Evolutionary conservation across 2,888 invertebrate genomes (phyloP).

Genomic region (Drosophila infuscata): DNA sequence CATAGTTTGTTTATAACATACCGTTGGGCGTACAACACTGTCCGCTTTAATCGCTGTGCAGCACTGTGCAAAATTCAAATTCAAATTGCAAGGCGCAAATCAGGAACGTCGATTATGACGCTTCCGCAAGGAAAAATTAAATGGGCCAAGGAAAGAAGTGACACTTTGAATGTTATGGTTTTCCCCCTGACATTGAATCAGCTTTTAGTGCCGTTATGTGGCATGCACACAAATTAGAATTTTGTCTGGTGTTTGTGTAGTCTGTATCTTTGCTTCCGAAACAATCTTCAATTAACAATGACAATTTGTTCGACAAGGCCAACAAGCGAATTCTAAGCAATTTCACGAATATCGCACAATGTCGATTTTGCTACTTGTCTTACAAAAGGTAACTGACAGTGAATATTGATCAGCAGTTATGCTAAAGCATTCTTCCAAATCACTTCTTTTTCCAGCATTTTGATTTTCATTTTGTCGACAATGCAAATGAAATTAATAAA

Average conservation of each 20-base stretch:
- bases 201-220: conserved; percentile 5
- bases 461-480: neutral
- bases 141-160: conserved; percentile 35
- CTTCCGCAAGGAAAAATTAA: conserved; percentile 15
- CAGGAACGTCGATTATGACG: neutral
- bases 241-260: conserved; percentile 29
- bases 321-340: conserved; percentile 64
- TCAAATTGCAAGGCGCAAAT: conserved; percentile 8
- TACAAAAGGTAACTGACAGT: conserved; percentile 67
- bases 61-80: conserved; percentile 34
- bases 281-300: conserved; percentile 75
- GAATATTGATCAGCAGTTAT: conserved; percentile 58
- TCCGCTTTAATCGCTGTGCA: conserved; percentile 10
- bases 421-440: conserved; percentile 32
- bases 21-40: conserved; percentile 24
- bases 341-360: conserved; percentile 41
- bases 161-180: conserved; percentile 11
- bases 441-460: neutral
- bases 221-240: conserved; percentile 45
- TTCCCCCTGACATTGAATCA: conserved; percentile 37
- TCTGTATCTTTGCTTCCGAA: conserved; percentile 33
- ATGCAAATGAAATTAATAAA: conserved; percentile 54
- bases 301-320: conserved; percentile 58
- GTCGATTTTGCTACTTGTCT: conserved; percentile 31
- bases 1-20: neutral